phyloP scores from a whole-genome alignment of 2,797 vertebrate genomes.

The Chrosomus eos region DNA sequence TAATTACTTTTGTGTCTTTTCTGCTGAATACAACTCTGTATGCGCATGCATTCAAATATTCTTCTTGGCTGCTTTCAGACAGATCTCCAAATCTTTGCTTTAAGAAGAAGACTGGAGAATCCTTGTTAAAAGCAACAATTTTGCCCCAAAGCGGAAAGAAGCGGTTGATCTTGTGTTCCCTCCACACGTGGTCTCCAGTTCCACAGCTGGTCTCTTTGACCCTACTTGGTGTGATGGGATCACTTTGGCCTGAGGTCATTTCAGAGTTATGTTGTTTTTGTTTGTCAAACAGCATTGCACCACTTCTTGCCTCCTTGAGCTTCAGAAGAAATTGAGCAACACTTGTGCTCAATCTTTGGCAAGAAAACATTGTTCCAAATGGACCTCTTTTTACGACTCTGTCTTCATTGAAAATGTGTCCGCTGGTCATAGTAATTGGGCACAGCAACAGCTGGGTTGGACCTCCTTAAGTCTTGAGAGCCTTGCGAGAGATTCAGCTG shows the following conservation, averaged over 20 bases:
- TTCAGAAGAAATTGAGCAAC: constrained; percentile 32
- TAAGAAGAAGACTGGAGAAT: constrained; percentile 10
- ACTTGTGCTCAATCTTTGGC: constrained; percentile 11
- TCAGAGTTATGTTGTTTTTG: constrained; percentile 40
- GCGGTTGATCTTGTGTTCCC: constrained; percentile 16
- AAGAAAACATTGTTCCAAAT: constrained; percentile 2
- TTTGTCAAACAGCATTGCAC: constrained; percentile 36
- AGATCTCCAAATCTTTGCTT: constrained; percentile 7
- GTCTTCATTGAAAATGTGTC: constrained; percentile 5
- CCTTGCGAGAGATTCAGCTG: constrained; percentile 46
- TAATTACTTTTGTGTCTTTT: background rate
- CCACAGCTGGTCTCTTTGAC: constrained; percentile 32
- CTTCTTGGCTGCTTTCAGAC: background rate
- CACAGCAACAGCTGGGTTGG: constrained; percentile 30
- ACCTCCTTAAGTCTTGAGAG: constrained; percentile 14
- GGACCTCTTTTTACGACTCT: constrained; percentile 14
- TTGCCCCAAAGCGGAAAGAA: background rate
- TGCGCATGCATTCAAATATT: background rate
- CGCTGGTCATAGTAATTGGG: constrained; percentile 10
- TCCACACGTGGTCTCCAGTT: constrained; percentile 30
- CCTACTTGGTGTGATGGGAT: constrained; percentile 3
- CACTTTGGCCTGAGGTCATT: constrained; percentile 29
- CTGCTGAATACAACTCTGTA: background rate
- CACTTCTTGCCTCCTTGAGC: constrained; percentile 10
- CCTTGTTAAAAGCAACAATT: constrained; percentile 29